These are phyloP conservation scores for Lepus europaeus DNA, from an alignment of 2,113 vertebrate species.

Conservation along the genomic window DNA sequence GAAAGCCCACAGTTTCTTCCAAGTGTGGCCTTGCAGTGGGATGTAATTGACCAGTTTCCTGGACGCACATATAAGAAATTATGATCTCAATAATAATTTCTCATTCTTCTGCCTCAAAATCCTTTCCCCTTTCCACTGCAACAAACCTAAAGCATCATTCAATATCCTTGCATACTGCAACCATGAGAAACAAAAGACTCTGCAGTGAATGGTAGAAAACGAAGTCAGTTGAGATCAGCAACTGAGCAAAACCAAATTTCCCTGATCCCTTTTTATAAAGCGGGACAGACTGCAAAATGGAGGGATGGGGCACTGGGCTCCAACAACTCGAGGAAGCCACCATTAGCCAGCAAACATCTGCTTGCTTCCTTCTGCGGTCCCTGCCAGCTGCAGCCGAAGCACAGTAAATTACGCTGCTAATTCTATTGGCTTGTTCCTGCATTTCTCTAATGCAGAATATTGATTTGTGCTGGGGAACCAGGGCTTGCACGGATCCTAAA, in stretches of 20 bases:
- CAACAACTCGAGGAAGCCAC: conserved; percentile 68
- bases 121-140: conserved; percentile 74
- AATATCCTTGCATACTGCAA: conserved; percentile 77
- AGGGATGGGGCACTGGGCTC: conserved; percentile 11
- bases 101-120: conserved; percentile 78
- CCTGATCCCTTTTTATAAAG: conserved; percentile 56
- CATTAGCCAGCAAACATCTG: conserved; percentile 85
- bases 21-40: conserved; percentile 28
- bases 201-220: conserved; percentile 80
- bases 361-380: conserved; percentile 77
- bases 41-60: conserved; percentile 71
- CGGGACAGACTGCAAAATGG: conserved; percentile 38
- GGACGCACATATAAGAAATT: conserved; percentile 81
- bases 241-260: neutral
- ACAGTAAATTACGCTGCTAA: conserved; percentile 82
- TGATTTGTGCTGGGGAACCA: conserved; percentile 51
- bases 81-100: conserved; percentile 83
- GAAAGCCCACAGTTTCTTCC: neutral
- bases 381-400: conserved; percentile 79
- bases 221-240: conserved; percentile 82
- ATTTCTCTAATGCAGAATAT: conserved; percentile 67
- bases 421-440: conserved; percentile 74
- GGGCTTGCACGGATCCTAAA: conserved; percentile 64
- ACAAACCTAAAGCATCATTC: conserved; percentile 76
- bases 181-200: conserved; percentile 77